These are phyloP conservation scores for Trogon surrucura DNA, from an alignment of 2,113 vertebrate genomes.

Conservation along the genomic window DNA sequence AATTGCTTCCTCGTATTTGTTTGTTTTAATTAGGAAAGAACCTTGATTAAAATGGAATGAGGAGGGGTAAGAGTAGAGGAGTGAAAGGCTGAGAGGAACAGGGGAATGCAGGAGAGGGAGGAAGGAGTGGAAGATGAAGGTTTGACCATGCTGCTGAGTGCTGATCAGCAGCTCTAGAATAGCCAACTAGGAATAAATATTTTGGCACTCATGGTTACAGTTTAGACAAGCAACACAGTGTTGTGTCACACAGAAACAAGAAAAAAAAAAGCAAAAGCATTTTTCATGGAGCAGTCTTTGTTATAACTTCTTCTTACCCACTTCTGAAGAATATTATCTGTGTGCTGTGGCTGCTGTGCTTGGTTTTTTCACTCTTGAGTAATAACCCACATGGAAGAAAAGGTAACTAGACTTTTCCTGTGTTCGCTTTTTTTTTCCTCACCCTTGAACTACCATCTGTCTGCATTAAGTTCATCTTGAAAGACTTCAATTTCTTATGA, in stretches of 20 bases:
- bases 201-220: neutral
- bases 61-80: slow-evolving; percentile 38
- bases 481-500: slow-evolving; percentile 10
- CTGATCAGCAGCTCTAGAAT: neutral
- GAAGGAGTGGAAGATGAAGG: neutral
- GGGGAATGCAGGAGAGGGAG: neutral
- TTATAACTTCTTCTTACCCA: neutral
- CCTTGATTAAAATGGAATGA: slow-evolving; percentile 74
- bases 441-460: neutral
- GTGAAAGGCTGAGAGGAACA: slow-evolving; percentile 12
- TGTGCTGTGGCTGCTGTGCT: neutral
- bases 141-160: neutral
- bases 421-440: neutral
- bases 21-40: slow-evolving; percentile 82
- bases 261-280: neutral
- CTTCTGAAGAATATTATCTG: neutral
- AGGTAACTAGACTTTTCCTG: neutral
- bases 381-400: neutral
- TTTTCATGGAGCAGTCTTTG: neutral
- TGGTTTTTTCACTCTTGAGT: neutral
- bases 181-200: neutral
- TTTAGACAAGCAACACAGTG: neutral
- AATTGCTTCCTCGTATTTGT: slow-evolving; percentile 83
- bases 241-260: neutral
- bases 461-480: slow-evolving; percentile 24